Conservation (phyloP, 2,888 invertebrate genomes). For the Drosophila mimica region DNA sequence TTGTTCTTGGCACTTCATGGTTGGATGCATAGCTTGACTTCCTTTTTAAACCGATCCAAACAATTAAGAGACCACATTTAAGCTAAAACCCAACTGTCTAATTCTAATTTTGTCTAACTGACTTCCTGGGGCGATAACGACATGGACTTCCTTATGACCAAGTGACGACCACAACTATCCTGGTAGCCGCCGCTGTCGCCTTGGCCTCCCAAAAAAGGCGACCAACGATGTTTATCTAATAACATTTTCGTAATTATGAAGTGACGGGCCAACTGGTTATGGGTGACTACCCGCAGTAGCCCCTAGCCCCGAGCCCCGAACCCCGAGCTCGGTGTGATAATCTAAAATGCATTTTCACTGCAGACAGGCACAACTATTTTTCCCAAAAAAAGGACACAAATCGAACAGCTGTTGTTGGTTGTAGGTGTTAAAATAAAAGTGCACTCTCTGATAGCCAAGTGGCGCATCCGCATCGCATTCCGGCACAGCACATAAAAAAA, state of each 20-base stretch:
- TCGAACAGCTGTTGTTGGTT: slow-evolving; percentile 61
- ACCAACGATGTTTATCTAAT: slow-evolving; percentile 75
- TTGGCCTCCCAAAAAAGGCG: slow-evolving; percentile 8
- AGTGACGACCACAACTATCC: slow-evolving; percentile 55
- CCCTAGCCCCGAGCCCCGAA: slow-evolving; percentile 8
- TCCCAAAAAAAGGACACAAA: slow-evolving; percentile 28
- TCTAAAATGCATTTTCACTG: slow-evolving; percentile 75
- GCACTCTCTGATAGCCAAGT: slow-evolving; percentile 69
- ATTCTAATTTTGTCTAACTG: slow-evolving; percentile 35
- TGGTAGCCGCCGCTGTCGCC: slow-evolving; percentile 46
- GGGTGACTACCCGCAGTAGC: slow-evolving; percentile 64
- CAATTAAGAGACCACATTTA: slow-evolving; percentile 68
- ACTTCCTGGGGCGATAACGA: slow-evolving; percentile 72
- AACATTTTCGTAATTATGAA: slow-evolving; percentile 69
- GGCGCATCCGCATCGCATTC: slow-evolving; percentile 66
- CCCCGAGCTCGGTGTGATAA: slow-evolving; percentile 64
- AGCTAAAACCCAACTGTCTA: slow-evolving; percentile 39
- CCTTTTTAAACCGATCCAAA: slow-evolving; percentile 34
- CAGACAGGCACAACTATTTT: neutral
- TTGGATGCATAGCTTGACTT: slow-evolving; percentile 31
- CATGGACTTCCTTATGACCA: slow-evolving; percentile 48
- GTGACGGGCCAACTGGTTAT: slow-evolving; percentile 68
- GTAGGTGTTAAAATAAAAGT: slow-evolving; percentile 70
- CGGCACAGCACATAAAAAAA: slow-evolving; percentile 43
- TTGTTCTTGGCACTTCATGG: slow-evolving; percentile 24